Percentiles rank a stretch among this genome's conserved stretches.
Conservation (phyloP, 2,888 invertebrate species). For the Plebejus argus region DNA sequence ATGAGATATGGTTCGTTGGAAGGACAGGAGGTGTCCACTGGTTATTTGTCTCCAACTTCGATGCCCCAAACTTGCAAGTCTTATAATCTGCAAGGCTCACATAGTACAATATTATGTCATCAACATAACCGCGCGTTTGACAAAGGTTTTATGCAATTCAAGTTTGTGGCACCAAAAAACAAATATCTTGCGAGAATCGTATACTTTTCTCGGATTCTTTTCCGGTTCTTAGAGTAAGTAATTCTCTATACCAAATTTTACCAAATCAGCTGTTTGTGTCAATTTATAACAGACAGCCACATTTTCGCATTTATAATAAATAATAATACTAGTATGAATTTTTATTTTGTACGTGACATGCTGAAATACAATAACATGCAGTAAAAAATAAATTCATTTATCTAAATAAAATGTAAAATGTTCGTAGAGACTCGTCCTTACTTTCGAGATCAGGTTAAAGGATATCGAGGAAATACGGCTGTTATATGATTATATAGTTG, state of each 20-base stretch:
- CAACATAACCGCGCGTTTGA: too few species aligned
- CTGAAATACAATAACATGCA: not conserved
- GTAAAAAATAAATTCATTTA: not conserved
- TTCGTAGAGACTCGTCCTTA: not conserved
- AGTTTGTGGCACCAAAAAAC: too few species aligned
- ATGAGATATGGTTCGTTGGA: conserved; percentile 40
- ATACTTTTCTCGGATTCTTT: too few species aligned
- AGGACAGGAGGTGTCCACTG: not conserved
- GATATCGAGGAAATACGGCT: conserved; percentile 58
- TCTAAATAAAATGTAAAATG: not conserved
- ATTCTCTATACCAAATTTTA: too few species aligned
- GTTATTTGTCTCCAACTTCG: not conserved
- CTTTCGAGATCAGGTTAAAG: conserved; percentile 57
- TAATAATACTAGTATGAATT: not conserved
- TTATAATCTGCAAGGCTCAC: not conserved
- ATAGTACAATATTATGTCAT: too few species aligned
- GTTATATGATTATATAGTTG: conserved; percentile 73
- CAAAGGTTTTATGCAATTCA: too few species aligned
- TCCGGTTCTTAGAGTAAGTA: too few species aligned
- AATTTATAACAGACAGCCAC: not conserved
- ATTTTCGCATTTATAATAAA: not conserved
- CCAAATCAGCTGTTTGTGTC: not conserved
- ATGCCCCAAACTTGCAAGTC: not conserved
- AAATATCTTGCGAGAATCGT: too few species aligned
- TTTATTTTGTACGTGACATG: not conserved